Conservation (phyloP, 2,113 vertebrate species). For the Protobothrops flavoviridis region DNA sequence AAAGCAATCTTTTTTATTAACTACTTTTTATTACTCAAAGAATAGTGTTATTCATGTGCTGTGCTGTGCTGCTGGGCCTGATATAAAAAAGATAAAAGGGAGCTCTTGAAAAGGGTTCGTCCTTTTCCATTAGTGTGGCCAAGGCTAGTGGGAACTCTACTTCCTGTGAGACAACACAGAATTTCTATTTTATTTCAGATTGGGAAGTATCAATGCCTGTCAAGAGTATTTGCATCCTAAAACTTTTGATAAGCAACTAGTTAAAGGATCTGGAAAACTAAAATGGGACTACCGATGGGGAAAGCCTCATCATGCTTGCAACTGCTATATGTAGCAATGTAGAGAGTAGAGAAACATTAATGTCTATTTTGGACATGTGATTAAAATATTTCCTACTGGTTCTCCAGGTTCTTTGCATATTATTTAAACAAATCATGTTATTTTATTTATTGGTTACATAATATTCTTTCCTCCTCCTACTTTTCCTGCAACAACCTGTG, state of each 20-base stretch:
- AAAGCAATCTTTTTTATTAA: too few relatives aligned
- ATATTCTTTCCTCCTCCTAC: background rate
- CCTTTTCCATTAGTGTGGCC: too few relatives aligned
- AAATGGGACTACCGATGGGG: too few relatives aligned
- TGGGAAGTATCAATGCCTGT: too few relatives aligned
- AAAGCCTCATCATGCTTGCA: background rate
- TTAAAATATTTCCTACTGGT: background rate
- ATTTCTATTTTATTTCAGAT: too few relatives aligned
- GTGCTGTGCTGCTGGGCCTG: too few relatives aligned
- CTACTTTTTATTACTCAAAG: too few relatives aligned
- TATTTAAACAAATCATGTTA: background rate
- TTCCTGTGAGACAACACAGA: too few relatives aligned
- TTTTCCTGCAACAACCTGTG: background rate
- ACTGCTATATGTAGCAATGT: background rate
- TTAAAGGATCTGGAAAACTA: background rate
- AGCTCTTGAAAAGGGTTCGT: too few relatives aligned
- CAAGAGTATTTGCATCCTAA: background rate
- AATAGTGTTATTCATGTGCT: too few relatives aligned
- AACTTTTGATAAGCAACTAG: background rate
- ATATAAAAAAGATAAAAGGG: too few relatives aligned
- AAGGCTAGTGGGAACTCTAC: too few relatives aligned
- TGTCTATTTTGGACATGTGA: background rate
- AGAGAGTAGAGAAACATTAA: background rate
- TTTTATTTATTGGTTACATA: background rate
- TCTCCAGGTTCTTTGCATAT: background rate